Evolutionary conservation across 2,113 vertebrate species (phyloP), one percentile per base, ranked within the genome.

Genomic region (Pomatostomus ruficeps): DNA sequence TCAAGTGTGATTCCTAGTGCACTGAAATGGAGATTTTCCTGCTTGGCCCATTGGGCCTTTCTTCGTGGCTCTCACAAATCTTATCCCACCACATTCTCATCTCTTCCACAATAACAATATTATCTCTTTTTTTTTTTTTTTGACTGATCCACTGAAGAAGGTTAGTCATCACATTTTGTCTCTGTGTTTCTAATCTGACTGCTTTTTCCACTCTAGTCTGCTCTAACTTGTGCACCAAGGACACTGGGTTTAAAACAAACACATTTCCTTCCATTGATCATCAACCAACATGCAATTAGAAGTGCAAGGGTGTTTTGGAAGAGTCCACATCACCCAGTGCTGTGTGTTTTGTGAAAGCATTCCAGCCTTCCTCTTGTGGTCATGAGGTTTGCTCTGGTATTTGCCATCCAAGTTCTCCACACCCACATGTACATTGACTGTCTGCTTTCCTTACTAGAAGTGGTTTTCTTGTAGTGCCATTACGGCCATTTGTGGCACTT

Each of bases 401-500:
- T 75, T 68, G 76, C 33, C 19, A 29, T 14, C 26, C 54, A 35
- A 61, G 63, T 73, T 79, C 74, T 66, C 62, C 51, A 49, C 2
- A 1, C 12, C 36, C 78, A 70, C 49, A 28, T 3, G 4, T 20
- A 40, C 36, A 12, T 2, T 11, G 48, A 11, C 45, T 36, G 31
- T 10, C 59, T 80, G 48, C 52, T 62, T 20, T 33, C 82, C 48
- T 24, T 31, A 9, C n/a, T 6, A 42, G 45, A 36, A 70, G 15
- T 3, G 0, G 7, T 74, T 84, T 43, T 16, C 43, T 62, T 74
- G 67, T 6, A 38, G 51, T 54, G 78, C 62, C 52, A 4, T 28
- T 58, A 8, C 1, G 2, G 46, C 9, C 1, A 0, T 12, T 61
- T 4, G 2, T 68, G 59, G 28, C 43, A 36, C 33, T 46, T 82